Evolutionary conservation across 2,113 vertebrate species (phyloP).

Genomic region (Epinephelus fuscoguttatus): DNA sequence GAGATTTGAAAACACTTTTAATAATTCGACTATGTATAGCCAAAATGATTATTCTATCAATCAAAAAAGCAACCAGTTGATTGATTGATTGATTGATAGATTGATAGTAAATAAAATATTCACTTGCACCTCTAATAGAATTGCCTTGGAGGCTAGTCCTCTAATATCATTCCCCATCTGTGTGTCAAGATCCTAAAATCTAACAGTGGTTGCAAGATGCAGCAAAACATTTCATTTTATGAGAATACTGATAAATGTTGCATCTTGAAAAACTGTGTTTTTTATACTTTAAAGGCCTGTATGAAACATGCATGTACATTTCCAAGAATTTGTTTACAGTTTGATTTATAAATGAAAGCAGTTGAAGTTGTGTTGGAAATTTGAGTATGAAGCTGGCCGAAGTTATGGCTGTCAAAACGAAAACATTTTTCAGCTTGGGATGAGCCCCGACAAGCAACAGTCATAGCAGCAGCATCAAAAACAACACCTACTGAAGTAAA

Average conservation of each 20-base stretch:
- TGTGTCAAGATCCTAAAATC: background rate
- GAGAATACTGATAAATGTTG: background rate
- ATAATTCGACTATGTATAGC: too few species aligned
- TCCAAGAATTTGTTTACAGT: background rate
- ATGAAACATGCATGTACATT: background rate
- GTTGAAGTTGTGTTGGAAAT: background rate
- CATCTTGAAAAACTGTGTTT: background rate
- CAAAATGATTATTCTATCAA: too few species aligned
- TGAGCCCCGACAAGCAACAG: conserved; percentile 2
- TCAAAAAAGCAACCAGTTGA: too few species aligned
- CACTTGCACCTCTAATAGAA: background rate
- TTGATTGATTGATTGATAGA: background rate
- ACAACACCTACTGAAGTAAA: conserved; percentile 11
- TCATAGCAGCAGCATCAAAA: background rate
- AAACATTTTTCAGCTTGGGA: conserved; percentile 12
- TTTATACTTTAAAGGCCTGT: background rate
- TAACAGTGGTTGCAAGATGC: background rate
- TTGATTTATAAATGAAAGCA: background rate
- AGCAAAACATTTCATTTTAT: background rate
- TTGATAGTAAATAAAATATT: background rate
- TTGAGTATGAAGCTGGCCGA: background rate
- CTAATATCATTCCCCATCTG: background rate
- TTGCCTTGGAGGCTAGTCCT: background rate
- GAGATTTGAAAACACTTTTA: too few species aligned
- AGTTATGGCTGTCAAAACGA: background rate